phyloP scores from a whole-genome alignment of 2,113 vertebrate genomes.

The Hyaena hyaena region DNA sequence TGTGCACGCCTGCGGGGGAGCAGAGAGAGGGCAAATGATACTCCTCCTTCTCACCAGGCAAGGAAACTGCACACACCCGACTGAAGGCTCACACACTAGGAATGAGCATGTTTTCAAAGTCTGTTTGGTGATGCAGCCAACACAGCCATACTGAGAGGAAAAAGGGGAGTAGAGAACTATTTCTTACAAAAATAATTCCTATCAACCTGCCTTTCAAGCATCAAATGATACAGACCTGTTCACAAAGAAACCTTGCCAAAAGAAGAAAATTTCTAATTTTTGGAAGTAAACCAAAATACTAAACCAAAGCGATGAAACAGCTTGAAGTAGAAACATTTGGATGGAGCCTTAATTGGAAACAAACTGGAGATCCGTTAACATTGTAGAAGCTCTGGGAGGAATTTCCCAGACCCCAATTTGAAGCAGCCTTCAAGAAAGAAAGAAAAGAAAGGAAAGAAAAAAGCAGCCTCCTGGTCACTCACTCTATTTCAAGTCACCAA shows the following conservation, averaged over 20 bases:
- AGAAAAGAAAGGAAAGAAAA: not conserved
- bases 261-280: constrained; percentile 18
- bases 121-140: not conserved
- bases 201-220: constrained; percentile 2
- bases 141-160: not conserved
- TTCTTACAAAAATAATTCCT: constrained; percentile 21
- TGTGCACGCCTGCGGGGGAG: not conserved
- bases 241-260: not conserved
- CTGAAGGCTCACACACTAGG: not conserved
- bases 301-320: constrained; percentile 18
- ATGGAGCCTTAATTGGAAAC: not conserved
- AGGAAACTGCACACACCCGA: not conserved
- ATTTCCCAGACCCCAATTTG: not conserved
- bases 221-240: not conserved
- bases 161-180: not conserved
- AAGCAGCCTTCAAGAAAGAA: not conserved
- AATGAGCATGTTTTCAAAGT: not conserved
- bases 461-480: not conserved
- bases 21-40: not conserved
- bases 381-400: not conserved
- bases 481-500: not conserved
- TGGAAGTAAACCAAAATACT: not conserved
- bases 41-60: not conserved
- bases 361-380: not conserved
- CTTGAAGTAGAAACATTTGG: not conserved